Evolutionary conservation across 1,140 invertebrate genomes (phyloP).

Genomic region (Ostrea edulis): DNA sequence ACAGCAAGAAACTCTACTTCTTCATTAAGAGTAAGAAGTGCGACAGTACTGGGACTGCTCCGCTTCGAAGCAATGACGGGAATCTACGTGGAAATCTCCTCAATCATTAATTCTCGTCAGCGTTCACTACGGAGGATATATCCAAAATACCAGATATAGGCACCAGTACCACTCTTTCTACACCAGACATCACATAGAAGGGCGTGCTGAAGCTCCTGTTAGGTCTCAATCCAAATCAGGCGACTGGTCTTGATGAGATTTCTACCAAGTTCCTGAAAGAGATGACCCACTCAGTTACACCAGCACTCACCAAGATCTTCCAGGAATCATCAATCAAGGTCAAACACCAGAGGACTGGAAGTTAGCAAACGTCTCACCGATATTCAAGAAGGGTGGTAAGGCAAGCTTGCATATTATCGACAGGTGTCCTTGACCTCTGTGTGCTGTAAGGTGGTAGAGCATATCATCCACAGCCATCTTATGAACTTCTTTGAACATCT

Average conservation of each 20-base stretch:
- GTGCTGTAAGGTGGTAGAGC: slow-evolving; percentile 49
- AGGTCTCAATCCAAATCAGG: neutral
- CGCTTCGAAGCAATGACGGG: neutral
- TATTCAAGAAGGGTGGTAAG: too few relatives aligned
- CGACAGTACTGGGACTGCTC: neutral
- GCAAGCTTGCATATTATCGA: too few relatives aligned
- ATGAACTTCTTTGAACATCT: slow-evolving; percentile 32
- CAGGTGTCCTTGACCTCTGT: slow-evolving; percentile 33
- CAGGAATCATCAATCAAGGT: slow-evolving; percentile 43
- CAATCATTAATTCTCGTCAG: slow-evolving; percentile 1
- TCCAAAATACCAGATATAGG: neutral
- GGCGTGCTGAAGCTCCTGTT: slow-evolving; percentile 6
- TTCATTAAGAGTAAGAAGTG: slow-evolving; percentile 19
- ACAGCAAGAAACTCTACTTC: slow-evolving; percentile 36
- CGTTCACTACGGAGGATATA: neutral
- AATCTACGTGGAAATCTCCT: neutral
- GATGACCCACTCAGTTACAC: slow-evolving; percentile 31
- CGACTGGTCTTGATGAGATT: slow-evolving; percentile 47
- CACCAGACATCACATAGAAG: neutral
- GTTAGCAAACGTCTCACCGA: too few relatives aligned
- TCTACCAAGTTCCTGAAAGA: slow-evolving; percentile 45
- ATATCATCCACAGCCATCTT: slow-evolving; percentile 52
- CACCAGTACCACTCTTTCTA: neutral
- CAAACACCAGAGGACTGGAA: neutral
- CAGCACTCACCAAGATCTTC: slow-evolving; percentile 42